Conservation (phyloP, 2,113 vertebrate genomes). For the Zonotrichia leucophrys region DNA sequence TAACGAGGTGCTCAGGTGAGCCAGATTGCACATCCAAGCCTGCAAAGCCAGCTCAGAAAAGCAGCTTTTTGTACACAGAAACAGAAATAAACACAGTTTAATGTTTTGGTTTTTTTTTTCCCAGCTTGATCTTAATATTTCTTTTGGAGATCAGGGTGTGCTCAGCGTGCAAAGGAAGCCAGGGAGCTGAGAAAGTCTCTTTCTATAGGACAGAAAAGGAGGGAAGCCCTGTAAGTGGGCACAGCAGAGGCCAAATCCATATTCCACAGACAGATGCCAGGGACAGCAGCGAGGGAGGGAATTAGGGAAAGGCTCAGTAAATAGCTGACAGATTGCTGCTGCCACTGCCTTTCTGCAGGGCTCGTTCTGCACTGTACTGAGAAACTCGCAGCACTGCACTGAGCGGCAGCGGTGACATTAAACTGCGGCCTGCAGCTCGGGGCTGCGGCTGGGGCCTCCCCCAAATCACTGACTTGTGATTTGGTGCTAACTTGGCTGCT, state of each 20-base stretch:
- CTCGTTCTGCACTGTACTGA: not conserved
- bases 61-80: not conserved
- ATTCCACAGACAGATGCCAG: not conserved
- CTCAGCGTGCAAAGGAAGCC: not conserved
- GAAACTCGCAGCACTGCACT: not conserved
- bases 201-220: not conserved
- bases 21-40: fast-evolving
- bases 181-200: not conserved
- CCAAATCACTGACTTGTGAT: no score
- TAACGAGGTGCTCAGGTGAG: not conserved
- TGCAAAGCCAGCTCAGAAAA: not conserved
- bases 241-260: fast-evolving
- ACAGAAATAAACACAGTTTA: not conserved
- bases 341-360: constrained; percentile 34
- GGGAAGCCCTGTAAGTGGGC: not conserved
- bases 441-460: not conserved
- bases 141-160: not conserved
- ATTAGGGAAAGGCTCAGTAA: constrained; percentile 6
- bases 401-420: constrained; percentile 32
- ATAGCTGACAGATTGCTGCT: constrained; percentile 37
- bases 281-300: not conserved
- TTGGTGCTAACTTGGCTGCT: not conserved
- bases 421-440: not conserved
- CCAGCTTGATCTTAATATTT: not conserved
- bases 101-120: no score